Evolutionary conservation across 2,113 vertebrate species (phyloP).

Genomic region (Lasiurus borealis): DNA sequence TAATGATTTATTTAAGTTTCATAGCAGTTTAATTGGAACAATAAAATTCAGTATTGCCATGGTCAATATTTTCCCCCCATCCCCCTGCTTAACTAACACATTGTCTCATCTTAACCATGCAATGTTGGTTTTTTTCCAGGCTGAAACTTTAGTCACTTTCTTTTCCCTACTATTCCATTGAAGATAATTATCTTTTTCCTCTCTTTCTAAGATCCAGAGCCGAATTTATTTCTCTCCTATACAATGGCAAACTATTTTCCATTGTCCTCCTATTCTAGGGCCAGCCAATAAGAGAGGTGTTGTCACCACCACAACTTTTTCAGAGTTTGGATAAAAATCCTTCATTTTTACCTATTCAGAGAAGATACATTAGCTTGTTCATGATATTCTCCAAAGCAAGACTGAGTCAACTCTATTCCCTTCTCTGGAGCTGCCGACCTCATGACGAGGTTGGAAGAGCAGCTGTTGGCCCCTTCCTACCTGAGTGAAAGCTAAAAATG

Average conservation of each 20-base stretch:
- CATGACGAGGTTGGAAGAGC: neutral
- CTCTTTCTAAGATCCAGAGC: neutral
- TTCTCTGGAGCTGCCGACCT: neutral
- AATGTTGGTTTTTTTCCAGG: neutral
- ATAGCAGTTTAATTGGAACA: neutral
- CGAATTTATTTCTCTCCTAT: neutral
- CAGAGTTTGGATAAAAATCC: neutral
- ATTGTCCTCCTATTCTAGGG: neutral
- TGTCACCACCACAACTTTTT: neutral
- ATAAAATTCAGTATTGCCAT: neutral
- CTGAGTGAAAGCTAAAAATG: neutral
- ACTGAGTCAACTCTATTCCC: neutral
- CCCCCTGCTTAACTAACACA: neutral
- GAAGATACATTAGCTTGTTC: neutral
- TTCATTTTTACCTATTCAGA: neutral
- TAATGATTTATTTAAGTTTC: neutral
- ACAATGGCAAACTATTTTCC: neutral
- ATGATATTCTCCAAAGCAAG: neutral
- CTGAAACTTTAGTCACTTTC: neutral
- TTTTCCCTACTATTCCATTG: neutral
- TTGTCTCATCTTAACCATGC: neutral
- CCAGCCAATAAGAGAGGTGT: neutral
- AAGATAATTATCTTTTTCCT: neutral
- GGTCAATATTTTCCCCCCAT: neutral
- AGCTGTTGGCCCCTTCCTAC: neutral